Percentiles rank a stretch among this genome's conserved stretches.
These are phyloP conservation scores for Chlorospingus flavigularis DNA, from an alignment of 2,797 vertebrate genomes.

Conservation along the genomic window DNA sequence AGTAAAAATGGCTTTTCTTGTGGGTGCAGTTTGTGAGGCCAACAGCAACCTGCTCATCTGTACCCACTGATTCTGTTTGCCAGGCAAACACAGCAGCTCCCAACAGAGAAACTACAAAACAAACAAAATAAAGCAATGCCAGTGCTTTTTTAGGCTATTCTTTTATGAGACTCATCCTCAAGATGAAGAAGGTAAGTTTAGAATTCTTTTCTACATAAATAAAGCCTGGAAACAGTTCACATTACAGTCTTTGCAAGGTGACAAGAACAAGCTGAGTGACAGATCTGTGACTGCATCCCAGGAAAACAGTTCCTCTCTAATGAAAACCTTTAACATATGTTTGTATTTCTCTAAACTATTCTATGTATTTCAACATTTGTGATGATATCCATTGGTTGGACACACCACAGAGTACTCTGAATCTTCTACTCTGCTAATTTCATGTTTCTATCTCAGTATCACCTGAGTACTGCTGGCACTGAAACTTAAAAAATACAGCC, in stretches of 20 bases:
- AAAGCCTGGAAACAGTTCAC: not conserved
- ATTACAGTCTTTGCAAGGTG: not conserved
- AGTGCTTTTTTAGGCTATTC: not conserved
- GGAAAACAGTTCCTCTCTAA: not conserved
- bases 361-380: not conserved
- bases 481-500: not conserved
- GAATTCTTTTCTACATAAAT: not conserved
- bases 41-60: not conserved
- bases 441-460: not conserved
- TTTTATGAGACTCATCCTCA: not conserved
- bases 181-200: not conserved
- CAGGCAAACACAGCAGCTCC: not conserved
- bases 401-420: not conserved
- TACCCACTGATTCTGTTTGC: not conserved
- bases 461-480: not conserved
- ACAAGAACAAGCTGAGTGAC: not conserved
- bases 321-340: not conserved
- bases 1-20: not conserved
- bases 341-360: not conserved
- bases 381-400: not conserved
- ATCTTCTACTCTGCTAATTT: not conserved
- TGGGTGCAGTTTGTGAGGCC: not conserved
- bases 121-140: not conserved
- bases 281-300: not conserved
- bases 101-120: not conserved